phyloP scores from a whole-genome alignment of 1,140 invertebrate genomes.

The Anastrepha obliqua region DNA sequence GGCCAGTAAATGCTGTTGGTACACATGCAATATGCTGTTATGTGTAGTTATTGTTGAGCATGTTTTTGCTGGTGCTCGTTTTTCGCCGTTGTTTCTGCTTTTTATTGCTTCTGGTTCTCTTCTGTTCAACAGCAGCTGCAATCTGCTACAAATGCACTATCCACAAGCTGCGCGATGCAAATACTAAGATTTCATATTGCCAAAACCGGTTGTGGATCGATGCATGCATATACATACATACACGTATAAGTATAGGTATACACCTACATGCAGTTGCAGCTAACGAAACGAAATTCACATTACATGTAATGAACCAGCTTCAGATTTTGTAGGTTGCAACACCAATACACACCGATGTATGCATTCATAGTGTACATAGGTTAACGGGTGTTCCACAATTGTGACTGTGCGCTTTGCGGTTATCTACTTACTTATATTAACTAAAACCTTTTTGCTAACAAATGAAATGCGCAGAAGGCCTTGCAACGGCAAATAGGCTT shows the following conservation, averaged over 20 bases:
- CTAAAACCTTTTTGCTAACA: no score
- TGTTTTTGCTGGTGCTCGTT: not conserved
- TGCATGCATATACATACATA: no score
- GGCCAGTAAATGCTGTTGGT: not conserved
- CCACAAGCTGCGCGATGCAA: no score
- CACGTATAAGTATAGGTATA: no score
- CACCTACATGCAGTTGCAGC: not conserved
- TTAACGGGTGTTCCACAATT: no score
- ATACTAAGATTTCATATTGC: no score
- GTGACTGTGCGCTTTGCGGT: no score
- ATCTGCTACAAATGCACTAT: not conserved
- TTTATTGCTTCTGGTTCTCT: conserved; percentile 19
- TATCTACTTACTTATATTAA: no score
- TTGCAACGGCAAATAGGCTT: no score
- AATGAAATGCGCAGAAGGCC: no score
- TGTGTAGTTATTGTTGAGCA: not conserved
- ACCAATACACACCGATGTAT: not conserved
- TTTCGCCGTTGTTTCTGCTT: not conserved
- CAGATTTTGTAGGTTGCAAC: not conserved
- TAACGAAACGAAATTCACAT: not conserved
- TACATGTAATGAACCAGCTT: not conserved
- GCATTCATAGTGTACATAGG: not conserved
- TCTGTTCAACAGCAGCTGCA: not conserved
- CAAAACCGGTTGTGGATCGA: no score
- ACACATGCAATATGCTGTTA: not conserved